Evolutionary conservation across 2,797 vertebrate species (phyloP).

Genomic region (Sylvia borin): DNA sequence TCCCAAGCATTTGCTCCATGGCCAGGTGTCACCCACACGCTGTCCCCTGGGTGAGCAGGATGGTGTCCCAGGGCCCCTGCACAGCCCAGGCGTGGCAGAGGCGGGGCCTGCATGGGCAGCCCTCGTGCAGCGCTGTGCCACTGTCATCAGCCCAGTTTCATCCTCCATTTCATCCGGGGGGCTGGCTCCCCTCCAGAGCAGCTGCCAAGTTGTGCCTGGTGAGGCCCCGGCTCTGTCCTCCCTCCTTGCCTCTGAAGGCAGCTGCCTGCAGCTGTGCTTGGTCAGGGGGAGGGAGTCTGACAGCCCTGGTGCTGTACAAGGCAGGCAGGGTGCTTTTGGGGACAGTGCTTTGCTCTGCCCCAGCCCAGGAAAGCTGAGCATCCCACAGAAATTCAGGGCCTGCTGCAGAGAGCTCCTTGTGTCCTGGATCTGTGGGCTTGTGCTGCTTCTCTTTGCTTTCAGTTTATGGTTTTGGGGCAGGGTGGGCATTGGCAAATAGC

Average conservation of each 20-base stretch:
- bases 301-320: fast-evolving
- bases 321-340: neutral
- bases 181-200: conserved; percentile 60
- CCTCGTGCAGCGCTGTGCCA: neutral
- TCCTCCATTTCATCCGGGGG: conserved; percentile 9
- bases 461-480: neutral
- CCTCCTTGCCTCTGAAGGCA: neutral
- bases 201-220: neutral
- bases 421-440: neutral
- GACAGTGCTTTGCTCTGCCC: neutral
- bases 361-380: neutral
- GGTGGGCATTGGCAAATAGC: neutral
- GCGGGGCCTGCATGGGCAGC: neutral
- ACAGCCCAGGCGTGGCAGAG: neutral
- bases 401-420: neutral
- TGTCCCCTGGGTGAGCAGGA: neutral
- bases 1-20: fast-evolving
- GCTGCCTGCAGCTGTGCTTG: conserved; percentile 4
- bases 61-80: neutral
- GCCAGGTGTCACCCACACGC: fast-evolving
- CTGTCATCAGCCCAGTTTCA: neutral
- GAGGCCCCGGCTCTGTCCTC: neutral
- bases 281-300: neutral
- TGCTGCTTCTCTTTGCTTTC: neutral
- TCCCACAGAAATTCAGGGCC: neutral